Percentiles rank a stretch among this genome's conserved stretches.
Evolutionary conservation across 2,113 vertebrate species (phyloP).

Genomic region (Echinops telfairi): DNA sequence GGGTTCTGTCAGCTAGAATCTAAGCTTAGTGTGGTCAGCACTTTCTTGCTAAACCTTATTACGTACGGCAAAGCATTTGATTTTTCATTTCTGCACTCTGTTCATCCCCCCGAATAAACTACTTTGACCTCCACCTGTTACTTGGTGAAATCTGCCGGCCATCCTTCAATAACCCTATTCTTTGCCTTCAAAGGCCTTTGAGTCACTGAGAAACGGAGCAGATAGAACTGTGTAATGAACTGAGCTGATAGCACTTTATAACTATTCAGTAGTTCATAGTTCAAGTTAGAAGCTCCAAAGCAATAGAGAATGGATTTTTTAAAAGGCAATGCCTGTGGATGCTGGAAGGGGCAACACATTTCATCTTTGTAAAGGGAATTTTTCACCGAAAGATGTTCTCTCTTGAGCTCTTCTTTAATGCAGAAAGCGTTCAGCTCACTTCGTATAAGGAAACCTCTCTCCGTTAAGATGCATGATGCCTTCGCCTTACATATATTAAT

Average conservation of each 20-base stretch:
- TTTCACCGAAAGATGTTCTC: constrained; percentile 74
- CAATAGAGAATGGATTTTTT: constrained; percentile 43
- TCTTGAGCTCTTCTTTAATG: constrained; percentile 56
- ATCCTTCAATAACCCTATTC: constrained; percentile 83
- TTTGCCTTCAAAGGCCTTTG: constrained; percentile 84
- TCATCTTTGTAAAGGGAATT: constrained; percentile 78
- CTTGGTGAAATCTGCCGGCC: constrained; percentile 79
- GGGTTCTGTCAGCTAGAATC: constrained; percentile 95
- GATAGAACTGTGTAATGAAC: constrained; percentile 76
- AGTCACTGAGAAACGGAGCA: constrained; percentile 77
- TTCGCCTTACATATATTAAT: constrained; percentile 36
- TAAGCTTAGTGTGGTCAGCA: constrained; percentile 91
- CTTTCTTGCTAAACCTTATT: constrained; percentile 92
- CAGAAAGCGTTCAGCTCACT: constrained; percentile 60
- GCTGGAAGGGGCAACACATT: constrained; percentile 83
- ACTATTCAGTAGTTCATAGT: constrained; percentile 79
- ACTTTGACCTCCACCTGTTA: constrained; percentile 89
- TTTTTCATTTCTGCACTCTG: constrained; percentile 87
- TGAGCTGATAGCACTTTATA: constrained; percentile 75
- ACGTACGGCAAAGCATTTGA: constrained; percentile 87
- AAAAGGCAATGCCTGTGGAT: constrained; percentile 79
- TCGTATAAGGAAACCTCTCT: constrained; percentile 54
- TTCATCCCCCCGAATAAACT: constrained; percentile 89
- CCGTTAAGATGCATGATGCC: background rate
- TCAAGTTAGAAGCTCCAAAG: constrained; percentile 66